A percentile compares a stretch with the other conserved stretches of the same genome.
Evolutionary conservation across 2,113 vertebrate species (phyloP).

Genomic region (Anguilla rostrata): DNA sequence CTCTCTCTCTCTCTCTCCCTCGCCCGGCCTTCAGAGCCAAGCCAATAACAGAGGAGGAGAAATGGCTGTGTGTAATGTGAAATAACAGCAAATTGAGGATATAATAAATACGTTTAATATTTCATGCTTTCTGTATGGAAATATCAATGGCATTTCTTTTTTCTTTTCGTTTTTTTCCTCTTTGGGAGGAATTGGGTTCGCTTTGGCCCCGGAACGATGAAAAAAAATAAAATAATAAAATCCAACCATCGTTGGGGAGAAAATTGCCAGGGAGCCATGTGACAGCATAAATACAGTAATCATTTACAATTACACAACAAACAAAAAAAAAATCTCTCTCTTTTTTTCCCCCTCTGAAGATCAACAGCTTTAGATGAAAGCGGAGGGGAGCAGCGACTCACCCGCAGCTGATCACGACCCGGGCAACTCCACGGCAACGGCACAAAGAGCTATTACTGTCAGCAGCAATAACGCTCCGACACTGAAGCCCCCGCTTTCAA

Average conservation of each 20-base stretch:
- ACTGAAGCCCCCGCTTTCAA: conserved; percentile 17
- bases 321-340: conserved; percentile 54
- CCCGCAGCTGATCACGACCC: conserved; percentile 9
- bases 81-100: conserved; percentile 78
- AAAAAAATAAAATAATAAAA: conserved; percentile 47
- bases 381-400: conserved; percentile 3
- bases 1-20: too few species aligned
- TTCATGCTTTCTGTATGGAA: conserved; percentile 73
- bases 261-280: conserved; percentile 44
- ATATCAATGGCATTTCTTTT: conserved; percentile 61
- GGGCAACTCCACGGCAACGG: conserved; percentile 17
- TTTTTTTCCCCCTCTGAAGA: conserved; percentile 43
- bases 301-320: conserved; percentile 71
- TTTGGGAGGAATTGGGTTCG: conserved; percentile 64
- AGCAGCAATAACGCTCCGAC: conserved; percentile 19
- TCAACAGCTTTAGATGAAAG: conserved; percentile 53
- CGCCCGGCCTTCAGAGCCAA: conserved; percentile 61
- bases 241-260: conserved; percentile 53
- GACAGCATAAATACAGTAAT: conserved; percentile 65
- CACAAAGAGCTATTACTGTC: conserved; percentile 19
- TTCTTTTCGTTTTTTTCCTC: conserved; percentile 7
- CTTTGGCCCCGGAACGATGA: conserved; percentile 58
- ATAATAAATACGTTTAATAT: conserved; percentile 82
- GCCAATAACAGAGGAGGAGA: conserved; percentile 71
- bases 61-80: conserved; percentile 69